Base-by-base conservation (phyloP, 2,888 invertebrate species). In the Operophtera brumata region DNA sequence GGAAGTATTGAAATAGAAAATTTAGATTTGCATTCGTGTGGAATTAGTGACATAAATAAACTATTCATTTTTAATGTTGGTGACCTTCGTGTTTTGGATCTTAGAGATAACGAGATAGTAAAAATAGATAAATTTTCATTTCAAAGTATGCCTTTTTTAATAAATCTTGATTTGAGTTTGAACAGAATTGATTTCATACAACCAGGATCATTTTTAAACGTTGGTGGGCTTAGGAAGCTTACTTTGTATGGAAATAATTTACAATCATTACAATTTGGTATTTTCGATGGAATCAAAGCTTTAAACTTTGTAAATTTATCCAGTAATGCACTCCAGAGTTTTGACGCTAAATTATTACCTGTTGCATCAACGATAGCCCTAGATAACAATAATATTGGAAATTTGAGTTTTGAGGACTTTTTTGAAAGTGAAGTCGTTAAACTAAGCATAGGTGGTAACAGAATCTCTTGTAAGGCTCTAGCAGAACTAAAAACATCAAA, bases 391-490 rank as follows among this genome's bases (percentile, higher is more conserved):
- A 20, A 52, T 8, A 62, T 68, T n/a, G 50, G 40, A 5, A 25
- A 54, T 30, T 46, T 68, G 11, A 51, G 47, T 36, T 61, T 66
- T 4, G 14, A 40, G 12, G 58, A 62, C 9, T 57, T 64, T 40
- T 51, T 59, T 26, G 39, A 52, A 7, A 50, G 50, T 25, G n/a
- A 47, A 12, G 43, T 64, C 12, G 35, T 30, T 2, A 32, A 48
- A 40, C 42, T 68, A 13, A 63, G 62, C 49, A 51, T 68, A 39
- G 68, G 68, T 0, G 65, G 65, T 6, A 68, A 68, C 54, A 43
- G 26, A n/a, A 63, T 68, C 41, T 46, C 59, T 9, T 68, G 68
- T 42, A 57, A 62, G 14, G 44, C 48, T 35, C 61, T 68, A 25
- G 49, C 57, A 26, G 51, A 61, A 6, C 49, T 66, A 3, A 66